These are phyloP conservation scores for Phyllotreta cruciferae DNA, from an alignment of 2,888 invertebrate genomes.

Conservation along the genomic window DNA sequence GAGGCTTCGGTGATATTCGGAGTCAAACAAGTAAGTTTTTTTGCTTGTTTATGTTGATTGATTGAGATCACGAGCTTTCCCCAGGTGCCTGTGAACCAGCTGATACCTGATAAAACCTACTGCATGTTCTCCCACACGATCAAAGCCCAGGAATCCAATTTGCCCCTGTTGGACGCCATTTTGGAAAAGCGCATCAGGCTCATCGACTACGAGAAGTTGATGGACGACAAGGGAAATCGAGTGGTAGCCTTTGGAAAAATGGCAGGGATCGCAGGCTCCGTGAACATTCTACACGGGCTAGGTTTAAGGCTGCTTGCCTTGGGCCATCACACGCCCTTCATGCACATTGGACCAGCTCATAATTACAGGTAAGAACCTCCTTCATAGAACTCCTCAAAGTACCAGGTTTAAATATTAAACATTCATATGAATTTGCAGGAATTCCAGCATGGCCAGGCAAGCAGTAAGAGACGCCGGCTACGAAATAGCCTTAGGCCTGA, in stretches of 20 bases:
- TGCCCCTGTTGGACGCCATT: slow-evolving; percentile 95
- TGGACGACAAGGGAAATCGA: slow-evolving; percentile 79
- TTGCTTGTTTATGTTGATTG: neutral
- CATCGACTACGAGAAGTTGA: slow-evolving; percentile 96
- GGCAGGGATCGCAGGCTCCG: slow-evolving; percentile 98
- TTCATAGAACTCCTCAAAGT: neutral
- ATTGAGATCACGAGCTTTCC: neutral
- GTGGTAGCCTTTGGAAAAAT: slow-evolving; percentile 99
- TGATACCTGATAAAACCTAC: slow-evolving; percentile 96
- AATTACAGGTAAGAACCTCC: slow-evolving; percentile 72
- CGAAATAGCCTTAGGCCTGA: slow-evolving; percentile 91
- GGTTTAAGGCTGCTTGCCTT: slow-evolving; percentile 92
- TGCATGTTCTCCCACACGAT: slow-evolving; percentile 99
- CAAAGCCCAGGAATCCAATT: slow-evolving; percentile 98
- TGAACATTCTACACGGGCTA: slow-evolving; percentile 97
- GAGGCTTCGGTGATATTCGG: slow-evolving; percentile 97
- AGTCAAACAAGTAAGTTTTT: slow-evolving; percentile 76
- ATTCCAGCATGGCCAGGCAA: slow-evolving; percentile 96
- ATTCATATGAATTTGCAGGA: slow-evolving; percentile 62
- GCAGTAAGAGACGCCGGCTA: slow-evolving; percentile 99
- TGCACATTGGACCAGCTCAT: slow-evolving; percentile 97
- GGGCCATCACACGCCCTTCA: slow-evolving; percentile 99
- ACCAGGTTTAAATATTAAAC: neutral
- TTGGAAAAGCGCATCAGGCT: slow-evolving; percentile 95
- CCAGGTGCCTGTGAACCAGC: slow-evolving; percentile 83